Evolutionary conservation across 2,113 vertebrate species (phyloP), one percentile per base, ranked within the genome.

Genomic region (Brachypodius melanocephalos): DNA sequence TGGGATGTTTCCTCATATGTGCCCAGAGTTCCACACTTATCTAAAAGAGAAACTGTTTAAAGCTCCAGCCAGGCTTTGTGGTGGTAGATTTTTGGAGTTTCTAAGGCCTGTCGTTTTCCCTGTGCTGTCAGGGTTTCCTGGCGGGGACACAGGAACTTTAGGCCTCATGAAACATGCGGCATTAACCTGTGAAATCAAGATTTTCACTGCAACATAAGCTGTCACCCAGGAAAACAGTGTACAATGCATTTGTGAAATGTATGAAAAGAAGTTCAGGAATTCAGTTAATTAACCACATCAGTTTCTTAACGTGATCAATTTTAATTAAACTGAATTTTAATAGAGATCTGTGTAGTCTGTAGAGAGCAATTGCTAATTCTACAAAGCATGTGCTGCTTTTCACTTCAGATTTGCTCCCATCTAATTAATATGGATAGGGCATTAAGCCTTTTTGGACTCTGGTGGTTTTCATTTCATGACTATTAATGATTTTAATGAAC

Each of bases 401-500:
- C 98, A 98, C 98, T 99, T 99, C 98, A 98, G 98, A 99, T 99
- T 99, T 99, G 98, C 98, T 98, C 98, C 98, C 97, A 98, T 98
- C 98, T 99, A 99, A 99, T 99, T 99, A 99, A 99, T 99, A 99
- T 99, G 99, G 98, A 99, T 98, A 98, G 98, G 98, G 98, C 98
- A 99, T 99, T 99, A 99, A 99, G 98, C 98, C 98, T 99, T 99
- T 98, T 99, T 99, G 99, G 99, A 99, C 99, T 99, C 98, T 98
- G 98, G 99, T 98, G 98, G 98, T 98, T 99, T 99, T 99, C 99
- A 98, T 99, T 99, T 99, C 99, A 99, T 99, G 99, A 99, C 99
- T 99, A 99, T 99, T 99, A 99, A 99, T 99, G 99, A 98, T 99
- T 99, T 99, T 99, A 99, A 99, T 99, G 99, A 99, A 99, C 99